Conservation (phyloP, 2,888 invertebrate genomes). For the Prosapia bicincta region DNA sequence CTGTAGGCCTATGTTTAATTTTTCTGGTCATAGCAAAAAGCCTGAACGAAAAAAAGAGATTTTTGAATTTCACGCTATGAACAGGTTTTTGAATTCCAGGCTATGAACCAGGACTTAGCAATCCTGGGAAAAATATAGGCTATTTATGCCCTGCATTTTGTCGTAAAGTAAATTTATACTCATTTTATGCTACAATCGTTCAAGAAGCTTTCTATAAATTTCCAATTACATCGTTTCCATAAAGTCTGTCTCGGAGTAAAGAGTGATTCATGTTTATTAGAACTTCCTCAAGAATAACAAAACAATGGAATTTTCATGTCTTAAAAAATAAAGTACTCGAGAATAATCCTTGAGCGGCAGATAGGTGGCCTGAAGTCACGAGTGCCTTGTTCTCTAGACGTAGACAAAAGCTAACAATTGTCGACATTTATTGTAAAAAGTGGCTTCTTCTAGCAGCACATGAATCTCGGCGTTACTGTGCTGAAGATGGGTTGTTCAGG, state of each 20-base stretch:
- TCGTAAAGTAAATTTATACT: not conserved
- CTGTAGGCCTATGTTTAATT: no score
- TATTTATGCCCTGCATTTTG: no score
- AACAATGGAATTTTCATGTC: not conserved
- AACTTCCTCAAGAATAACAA: not conserved
- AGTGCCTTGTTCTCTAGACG: not conserved
- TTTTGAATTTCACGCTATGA: no score
- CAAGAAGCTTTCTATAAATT: not conserved
- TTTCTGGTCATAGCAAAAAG: no score
- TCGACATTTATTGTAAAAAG: not conserved
- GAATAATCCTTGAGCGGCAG: not conserved
- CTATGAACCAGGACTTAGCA: no score
- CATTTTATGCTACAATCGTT: no score
- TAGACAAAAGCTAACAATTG: not conserved
- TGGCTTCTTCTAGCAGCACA: not conserved
- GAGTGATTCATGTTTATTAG: not conserved
- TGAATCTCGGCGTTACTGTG: not conserved
- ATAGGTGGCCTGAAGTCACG: not conserved
- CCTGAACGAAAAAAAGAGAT: no score
- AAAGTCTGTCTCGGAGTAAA: not conserved
- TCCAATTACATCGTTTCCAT: not conserved
- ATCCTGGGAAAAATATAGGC: no score
- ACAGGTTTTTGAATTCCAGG: no score
- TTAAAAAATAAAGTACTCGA: not conserved
- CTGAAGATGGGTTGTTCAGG: not conserved